phyloP scores from a whole-genome alignment of 2,113 vertebrate genomes.

The Stegostoma tigrinum region DNA sequence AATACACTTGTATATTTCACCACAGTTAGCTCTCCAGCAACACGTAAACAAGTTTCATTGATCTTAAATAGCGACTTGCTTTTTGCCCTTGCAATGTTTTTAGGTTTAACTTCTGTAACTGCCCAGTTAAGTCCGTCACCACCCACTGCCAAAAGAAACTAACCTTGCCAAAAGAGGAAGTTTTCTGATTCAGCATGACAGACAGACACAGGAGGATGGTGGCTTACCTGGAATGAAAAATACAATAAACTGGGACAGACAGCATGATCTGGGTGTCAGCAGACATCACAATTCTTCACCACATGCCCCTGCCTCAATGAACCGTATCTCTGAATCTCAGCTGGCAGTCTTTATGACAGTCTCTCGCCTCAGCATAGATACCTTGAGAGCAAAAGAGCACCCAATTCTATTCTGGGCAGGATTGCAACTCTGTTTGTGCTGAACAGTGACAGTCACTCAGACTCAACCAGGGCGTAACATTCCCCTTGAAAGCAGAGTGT shows the following conservation, averaged over 20 bases:
- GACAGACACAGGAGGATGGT: conserved; percentile 78
- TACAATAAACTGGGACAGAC: background rate
- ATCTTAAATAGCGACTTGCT: background rate
- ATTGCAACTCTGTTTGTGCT: no score
- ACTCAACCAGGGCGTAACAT: background rate
- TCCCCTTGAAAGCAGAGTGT: background rate
- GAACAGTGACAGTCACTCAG: no score
- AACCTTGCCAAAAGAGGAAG: conserved; percentile 89
- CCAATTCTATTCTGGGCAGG: no score
- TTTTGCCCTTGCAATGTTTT: background rate
- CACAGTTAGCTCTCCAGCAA: background rate
- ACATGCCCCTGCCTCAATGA: background rate
- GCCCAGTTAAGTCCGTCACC: background rate
- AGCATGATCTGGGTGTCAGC: background rate
- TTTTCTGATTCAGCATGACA: conserved; percentile 80
- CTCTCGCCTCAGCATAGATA: background rate
- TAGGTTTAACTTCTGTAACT: background rate
- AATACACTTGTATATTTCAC: no score
- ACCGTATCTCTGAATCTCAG: background rate
- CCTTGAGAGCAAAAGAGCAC: background rate
- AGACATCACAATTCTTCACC: background rate
- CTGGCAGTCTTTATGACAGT: background rate
- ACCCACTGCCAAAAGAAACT: conserved; percentile 20
- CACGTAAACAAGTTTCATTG: background rate
- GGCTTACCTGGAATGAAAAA: conserved; percentile 64